Evolutionary conservation across 2,888 invertebrate genomes (phyloP).

Genomic region (Drosophila pseudotalamancana): DNA sequence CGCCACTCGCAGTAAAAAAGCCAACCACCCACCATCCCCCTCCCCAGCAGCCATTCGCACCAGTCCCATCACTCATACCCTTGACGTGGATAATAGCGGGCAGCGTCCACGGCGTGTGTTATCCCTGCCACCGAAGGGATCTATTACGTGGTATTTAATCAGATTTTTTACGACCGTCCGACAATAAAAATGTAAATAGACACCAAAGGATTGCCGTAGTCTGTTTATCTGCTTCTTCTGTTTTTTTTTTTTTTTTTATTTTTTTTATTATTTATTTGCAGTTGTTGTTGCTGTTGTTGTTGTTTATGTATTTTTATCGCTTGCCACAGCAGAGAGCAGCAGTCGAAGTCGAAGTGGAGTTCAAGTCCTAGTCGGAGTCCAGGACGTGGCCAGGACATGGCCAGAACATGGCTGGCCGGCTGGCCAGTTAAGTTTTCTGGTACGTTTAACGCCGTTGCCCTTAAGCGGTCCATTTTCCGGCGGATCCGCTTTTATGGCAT

Average conservation of each 20-base stretch:
- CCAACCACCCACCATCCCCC: neutral
- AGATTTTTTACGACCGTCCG: constrained; percentile 76
- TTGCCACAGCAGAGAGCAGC: constrained; percentile 4
- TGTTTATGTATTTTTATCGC: constrained; percentile 9
- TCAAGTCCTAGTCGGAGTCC: constrained; percentile 14
- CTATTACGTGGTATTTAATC: constrained; percentile 80
- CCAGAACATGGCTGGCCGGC: constrained; percentile 7
- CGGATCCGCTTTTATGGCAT: constrained; percentile 67
- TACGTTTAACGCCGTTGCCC: constrained; percentile 63
- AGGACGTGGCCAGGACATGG: constrained; percentile 7
- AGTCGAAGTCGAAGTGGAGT: neutral
- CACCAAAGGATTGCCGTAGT: constrained; percentile 70
- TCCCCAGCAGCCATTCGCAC: no score
- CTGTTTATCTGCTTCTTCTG: constrained; percentile 5
- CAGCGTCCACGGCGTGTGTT: constrained; percentile 15
- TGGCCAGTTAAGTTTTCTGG: constrained; percentile 63
- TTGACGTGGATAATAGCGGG: constrained; percentile 16
- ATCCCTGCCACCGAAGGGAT: constrained; percentile 57
- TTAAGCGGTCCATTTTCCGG: constrained; percentile 71
- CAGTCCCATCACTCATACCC: no score
- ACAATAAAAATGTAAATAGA: constrained; percentile 80
- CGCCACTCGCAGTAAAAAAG: constrained; percentile 54
- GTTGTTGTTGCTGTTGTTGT: constrained; percentile 4
- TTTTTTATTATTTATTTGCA: constrained; percentile 20
- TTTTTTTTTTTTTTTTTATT: constrained; percentile 10